A percentile compares a stretch with the other conserved stretches of the same genome.
Conservation (phyloP, 2,888 invertebrate species). For the Stenotaenia linearis region DNA sequence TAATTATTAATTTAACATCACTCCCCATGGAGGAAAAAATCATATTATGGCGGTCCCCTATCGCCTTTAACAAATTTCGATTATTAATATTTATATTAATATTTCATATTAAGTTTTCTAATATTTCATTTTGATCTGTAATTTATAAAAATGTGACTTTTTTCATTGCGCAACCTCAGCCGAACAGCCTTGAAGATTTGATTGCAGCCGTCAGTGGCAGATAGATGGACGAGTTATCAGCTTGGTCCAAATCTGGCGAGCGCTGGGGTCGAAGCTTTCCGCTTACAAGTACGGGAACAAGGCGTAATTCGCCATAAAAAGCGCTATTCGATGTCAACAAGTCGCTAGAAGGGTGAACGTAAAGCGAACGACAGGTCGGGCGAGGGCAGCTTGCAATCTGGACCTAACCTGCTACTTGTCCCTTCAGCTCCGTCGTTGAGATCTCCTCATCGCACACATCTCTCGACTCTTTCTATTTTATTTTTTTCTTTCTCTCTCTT, state of each 20-base stretch:
- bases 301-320: slow-evolving; percentile 14
- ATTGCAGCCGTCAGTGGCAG: not conserved
- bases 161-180: no score
- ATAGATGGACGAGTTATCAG: slow-evolving; percentile 7
- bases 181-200: not conserved
- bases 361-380: slow-evolving; percentile 4
- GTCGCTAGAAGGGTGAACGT: slow-evolving; percentile 11
- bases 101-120: no score
- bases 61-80: no score
- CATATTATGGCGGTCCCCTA: no score
- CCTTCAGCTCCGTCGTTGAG: not conserved
- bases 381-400: not conserved
- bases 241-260: not conserved
- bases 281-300: slow-evolving; percentile 12
- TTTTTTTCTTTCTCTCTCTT: not conserved
- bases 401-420: slow-evolving; percentile 4
- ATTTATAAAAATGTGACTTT: no score
- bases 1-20: no score
- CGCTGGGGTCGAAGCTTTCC: not conserved
- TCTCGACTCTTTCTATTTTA: not conserved
- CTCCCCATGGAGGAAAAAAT: no score
- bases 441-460: not conserved
- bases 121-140: no score
- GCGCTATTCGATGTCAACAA: slow-evolving; percentile 9
- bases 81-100: no score